phyloP scores from a whole-genome alignment of 2,888 invertebrate genomes.

The Nowickia ferox region DNA sequence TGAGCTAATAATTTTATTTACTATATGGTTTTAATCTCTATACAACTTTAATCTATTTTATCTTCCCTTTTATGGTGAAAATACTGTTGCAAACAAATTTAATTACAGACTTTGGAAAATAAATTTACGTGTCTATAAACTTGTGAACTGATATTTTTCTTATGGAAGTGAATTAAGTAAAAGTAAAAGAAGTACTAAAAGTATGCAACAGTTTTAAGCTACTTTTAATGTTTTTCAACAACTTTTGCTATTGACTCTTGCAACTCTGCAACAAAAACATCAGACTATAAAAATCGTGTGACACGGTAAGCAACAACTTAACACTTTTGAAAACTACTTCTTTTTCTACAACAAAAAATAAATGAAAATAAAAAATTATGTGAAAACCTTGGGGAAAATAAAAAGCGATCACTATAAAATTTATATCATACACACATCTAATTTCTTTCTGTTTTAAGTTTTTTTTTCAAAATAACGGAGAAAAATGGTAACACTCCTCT shows the following conservation, averaged over 20 bases:
- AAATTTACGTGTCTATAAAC: slow-evolving; percentile 49
- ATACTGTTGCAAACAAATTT: slow-evolving; percentile 15
- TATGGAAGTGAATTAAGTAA: neutral
- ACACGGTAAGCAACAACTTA: slow-evolving; percentile 55
- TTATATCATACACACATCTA: neutral
- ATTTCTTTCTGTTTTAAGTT: too few relatives aligned
- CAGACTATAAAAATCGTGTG: slow-evolving; percentile 8
- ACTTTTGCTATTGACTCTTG: slow-evolving; percentile 54
- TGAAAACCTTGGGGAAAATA: neutral
- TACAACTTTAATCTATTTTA: neutral
- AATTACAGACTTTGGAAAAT: slow-evolving; percentile 17
- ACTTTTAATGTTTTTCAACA: slow-evolving; percentile 60
- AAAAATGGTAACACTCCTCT: too few relatives aligned
- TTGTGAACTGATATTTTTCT: slow-evolving; percentile 42
- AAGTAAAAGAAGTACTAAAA: slow-evolving; percentile 29
- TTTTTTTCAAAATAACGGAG: too few relatives aligned
- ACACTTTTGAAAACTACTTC: slow-evolving; percentile 46
- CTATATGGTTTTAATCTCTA: slow-evolving; percentile 4
- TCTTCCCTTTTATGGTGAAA: neutral
- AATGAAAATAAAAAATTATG: too few relatives aligned
- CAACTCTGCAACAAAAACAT: slow-evolving; percentile 24
- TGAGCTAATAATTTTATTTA: neutral
- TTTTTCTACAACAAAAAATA: neutral
- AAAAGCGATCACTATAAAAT: neutral
- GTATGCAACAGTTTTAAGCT: slow-evolving; percentile 56